Base-by-base conservation (phyloP, 23 tunicate genomes). In the Botrylloides violaceus region DNA sequence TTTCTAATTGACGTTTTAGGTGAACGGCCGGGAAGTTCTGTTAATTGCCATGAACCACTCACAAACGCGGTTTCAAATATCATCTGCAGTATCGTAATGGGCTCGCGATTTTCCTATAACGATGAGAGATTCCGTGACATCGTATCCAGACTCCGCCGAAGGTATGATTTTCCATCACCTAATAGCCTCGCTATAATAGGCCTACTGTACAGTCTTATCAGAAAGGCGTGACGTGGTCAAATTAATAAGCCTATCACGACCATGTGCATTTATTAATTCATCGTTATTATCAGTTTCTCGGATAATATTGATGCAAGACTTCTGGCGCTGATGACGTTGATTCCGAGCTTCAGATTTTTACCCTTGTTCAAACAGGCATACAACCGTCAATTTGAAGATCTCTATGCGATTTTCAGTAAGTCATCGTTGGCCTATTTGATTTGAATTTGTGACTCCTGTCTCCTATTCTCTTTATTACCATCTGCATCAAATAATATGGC, bases 51-150 rank as follows among this genome's bases (percentile, higher is more conserved):
- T 33, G 33, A 27, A 7, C 34, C 36, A 3, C 32, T 63, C 6
- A 27, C 70, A 31, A 63, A 63, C 36, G 70, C 70, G 3, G 12
- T 63, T 3, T 63, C 70, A 4, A 63, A 63, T 9, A 63, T 63
- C 3, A 63, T 63, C 9, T 63, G 70, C 35, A 63, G 70, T 63
- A 63, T 63, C 33, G 33, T 33, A 29, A 63, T 63, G 70, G 70
- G 70, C 32, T 63, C 70, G n/a, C 26, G 70, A 31, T 63, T 63
- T 31, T 63, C 70, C 19, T 63, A 63, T 31, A 34, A 63, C 36
- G 70, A 63, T 31, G 6, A 29, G 29, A 63, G 70, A 63, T 63
- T 63, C 9, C 18, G 32, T 63, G 36, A 63, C 19, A 63, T 63
- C 3, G 70, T 63, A 3, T 9, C 32, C 3, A 25, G 70, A 63